These are phyloP conservation scores for Catharus minimus DNA, from an alignment of 2,113 vertebrate species.

Conservation along the genomic window DNA sequence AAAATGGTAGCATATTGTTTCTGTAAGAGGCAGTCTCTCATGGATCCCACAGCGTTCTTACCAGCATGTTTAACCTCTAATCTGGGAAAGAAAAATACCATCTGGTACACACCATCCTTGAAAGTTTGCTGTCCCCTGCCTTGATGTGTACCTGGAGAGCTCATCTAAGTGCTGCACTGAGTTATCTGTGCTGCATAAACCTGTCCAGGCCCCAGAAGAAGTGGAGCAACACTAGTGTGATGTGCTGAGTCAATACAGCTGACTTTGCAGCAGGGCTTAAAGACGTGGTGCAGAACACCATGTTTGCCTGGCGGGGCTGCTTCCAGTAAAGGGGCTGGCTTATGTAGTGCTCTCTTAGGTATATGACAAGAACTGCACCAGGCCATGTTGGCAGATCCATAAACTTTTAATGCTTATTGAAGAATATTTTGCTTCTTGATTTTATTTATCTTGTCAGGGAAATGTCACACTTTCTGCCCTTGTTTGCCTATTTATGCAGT, in stretches of 20 bases:
- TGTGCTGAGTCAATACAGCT: background rate
- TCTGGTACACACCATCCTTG: slow-evolving; percentile 48
- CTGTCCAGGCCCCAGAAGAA: background rate
- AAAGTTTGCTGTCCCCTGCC: slow-evolving; percentile 32
- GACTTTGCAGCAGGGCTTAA: slow-evolving; percentile 10
- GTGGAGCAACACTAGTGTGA: background rate
- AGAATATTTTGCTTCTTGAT: background rate
- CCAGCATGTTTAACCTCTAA: slow-evolving; percentile 65
- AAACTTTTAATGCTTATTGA: background rate
- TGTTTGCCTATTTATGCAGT: slow-evolving; percentile 15
- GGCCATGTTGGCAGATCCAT: background rate
- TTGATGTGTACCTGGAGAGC: slow-evolving; percentile 33
- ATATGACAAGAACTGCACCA: background rate
- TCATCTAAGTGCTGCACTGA: background rate
- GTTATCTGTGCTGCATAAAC: background rate
- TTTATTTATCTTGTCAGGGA: slow-evolving; percentile 13
- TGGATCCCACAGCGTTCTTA: slow-evolving; percentile 32
- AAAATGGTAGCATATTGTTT: slow-evolving; percentile 67
- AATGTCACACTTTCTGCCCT: slow-evolving; percentile 11
- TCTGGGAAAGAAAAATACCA: slow-evolving; percentile 50
- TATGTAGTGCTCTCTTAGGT: background rate
- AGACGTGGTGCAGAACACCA: background rate
- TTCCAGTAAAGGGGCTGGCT: background rate
- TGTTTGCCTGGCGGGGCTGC: background rate
- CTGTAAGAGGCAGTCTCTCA: slow-evolving; percentile 55